Percentiles rank a stretch among this genome's conserved stretches.
Evolutionary conservation across 2,113 vertebrate genomes (phyloP).

Genomic region (Burhinus oedicnemus): DNA sequence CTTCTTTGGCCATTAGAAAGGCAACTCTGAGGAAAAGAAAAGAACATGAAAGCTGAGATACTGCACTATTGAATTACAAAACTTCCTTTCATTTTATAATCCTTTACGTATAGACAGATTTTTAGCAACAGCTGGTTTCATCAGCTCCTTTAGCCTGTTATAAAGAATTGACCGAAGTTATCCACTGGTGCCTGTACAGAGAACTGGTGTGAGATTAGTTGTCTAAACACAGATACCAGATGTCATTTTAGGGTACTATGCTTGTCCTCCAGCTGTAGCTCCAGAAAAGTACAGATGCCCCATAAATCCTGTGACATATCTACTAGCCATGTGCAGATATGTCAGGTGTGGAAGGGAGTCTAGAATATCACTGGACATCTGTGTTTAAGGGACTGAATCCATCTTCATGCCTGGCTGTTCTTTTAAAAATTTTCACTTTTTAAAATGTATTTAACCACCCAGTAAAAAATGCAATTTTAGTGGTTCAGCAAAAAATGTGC

Average conservation of each 20-base stretch:
- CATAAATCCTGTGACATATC: neutral
- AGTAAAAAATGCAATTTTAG: neutral
- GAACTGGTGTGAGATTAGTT: neutral
- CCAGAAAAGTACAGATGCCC: neutral
- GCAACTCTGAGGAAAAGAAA: neutral
- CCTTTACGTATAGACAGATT: neutral
- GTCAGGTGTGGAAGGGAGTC: neutral
- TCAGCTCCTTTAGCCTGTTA: neutral
- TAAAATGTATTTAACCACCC: neutral
- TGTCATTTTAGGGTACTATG: neutral
- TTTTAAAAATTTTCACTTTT: neutral
- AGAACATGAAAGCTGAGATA: neutral
- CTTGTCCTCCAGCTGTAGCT: neutral
- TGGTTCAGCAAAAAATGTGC: neutral
- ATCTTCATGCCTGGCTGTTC: neutral
- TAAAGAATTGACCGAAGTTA: neutral
- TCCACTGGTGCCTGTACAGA: neutral
- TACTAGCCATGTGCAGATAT: neutral
- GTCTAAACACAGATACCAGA: neutral
- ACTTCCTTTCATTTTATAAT: neutral
- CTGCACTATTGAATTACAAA: neutral
- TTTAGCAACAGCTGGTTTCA: neutral
- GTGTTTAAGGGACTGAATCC: neutral
- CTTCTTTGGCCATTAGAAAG: neutral
- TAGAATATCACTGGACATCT: neutral